Evolutionary conservation across 2,888 invertebrate genomes (phyloP).

Genomic region (Mythimna impura): DNA sequence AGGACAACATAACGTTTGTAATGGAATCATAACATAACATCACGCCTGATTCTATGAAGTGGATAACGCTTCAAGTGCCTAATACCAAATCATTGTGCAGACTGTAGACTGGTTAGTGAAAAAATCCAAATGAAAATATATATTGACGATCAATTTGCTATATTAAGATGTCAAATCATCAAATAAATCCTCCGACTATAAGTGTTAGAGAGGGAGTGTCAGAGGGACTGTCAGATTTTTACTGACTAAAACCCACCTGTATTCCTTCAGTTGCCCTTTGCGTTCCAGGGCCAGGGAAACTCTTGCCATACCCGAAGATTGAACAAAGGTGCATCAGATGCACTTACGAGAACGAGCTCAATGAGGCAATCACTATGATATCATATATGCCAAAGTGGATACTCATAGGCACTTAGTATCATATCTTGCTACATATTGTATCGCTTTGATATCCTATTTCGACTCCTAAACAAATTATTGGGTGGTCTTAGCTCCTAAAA

Average conservation of each 20-base stretch:
- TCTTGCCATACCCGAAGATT: no score
- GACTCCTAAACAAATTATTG: background rate
- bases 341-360: background rate
- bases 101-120: no score
- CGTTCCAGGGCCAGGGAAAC: no score
- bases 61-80: background rate
- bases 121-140: no score
- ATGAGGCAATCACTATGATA: background rate
- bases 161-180: no score
- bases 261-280: no score
- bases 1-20: background rate
- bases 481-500: conserved; percentile 8
- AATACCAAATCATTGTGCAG: no score
- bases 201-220: no score
- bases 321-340: background rate
- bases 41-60: background rate
- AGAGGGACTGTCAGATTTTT: no score
- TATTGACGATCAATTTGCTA: no score
- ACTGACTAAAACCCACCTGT: no score
- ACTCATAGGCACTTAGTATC: background rate
- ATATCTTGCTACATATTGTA: background rate
- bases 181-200: no score
- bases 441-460: conserved; percentile 8
- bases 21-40: background rate
- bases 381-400: background rate